Evolutionary conservation across 2,888 invertebrate genomes (phyloP).

Genomic region (Phanerotoma sp.): DNA sequence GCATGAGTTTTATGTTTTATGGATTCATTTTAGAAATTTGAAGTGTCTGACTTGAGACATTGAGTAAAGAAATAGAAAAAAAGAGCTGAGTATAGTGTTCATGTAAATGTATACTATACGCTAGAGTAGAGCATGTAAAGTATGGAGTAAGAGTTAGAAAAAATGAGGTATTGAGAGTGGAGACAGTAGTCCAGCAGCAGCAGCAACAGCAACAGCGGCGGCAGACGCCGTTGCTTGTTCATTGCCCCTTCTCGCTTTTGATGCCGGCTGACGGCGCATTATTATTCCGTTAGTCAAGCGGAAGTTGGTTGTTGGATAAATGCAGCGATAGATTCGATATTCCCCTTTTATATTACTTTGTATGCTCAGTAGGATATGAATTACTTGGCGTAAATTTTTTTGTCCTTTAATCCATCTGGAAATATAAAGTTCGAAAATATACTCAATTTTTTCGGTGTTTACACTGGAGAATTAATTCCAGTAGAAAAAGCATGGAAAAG

Average conservation of each 20-base stretch:
- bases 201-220: background rate
- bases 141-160: background rate
- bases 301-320: slow-evolving; percentile 27
- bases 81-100: too few relatives aligned
- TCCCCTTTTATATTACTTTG: slow-evolving; percentile 5
- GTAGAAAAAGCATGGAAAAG: too few relatives aligned
- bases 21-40: slow-evolving; percentile 3
- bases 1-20: slow-evolving; percentile 1
- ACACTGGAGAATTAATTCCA: too few relatives aligned
- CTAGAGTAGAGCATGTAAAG: too few relatives aligned
- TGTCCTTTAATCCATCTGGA: background rate
- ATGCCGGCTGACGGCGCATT: slow-evolving; percentile 26
- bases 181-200: slow-evolving; percentile 7
- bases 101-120: too few relatives aligned
- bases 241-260: slow-evolving; percentile 15
- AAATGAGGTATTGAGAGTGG: slow-evolving; percentile 4
- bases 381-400: background rate
- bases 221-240: slow-evolving; percentile 11
- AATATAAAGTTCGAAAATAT: background rate
- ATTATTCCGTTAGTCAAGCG: slow-evolving; percentile 22
- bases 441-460: background rate
- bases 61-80: background rate
- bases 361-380: slow-evolving; percentile 5
- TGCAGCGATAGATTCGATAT: slow-evolving; percentile 22
- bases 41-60: background rate